phyloP scores from a whole-genome alignment of 2,888 invertebrate species.

The Polydrusus pterygomalis region DNA sequence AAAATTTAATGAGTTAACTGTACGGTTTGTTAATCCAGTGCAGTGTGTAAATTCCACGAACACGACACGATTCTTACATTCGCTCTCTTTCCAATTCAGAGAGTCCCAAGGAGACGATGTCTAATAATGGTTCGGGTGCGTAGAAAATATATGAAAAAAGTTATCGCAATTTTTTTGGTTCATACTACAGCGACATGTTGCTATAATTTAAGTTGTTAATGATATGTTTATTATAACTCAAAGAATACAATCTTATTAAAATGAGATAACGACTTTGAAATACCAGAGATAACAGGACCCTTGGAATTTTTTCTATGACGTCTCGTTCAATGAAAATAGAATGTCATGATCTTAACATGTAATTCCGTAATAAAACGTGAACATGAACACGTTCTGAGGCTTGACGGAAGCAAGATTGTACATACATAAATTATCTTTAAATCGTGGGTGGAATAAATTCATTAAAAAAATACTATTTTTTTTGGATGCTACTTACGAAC shows the following conservation, averaged over 20 bases:
- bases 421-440: neutral
- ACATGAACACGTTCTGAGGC: neutral
- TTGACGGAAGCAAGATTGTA: neutral
- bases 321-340: constrained; percentile 5
- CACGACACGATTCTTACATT: constrained; percentile 1
- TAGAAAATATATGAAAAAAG: neutral
- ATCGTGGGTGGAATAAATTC: neutral
- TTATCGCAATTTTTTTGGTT: neutral
- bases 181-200: neutral
- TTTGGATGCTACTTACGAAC: constrained; percentile 65
- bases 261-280: neutral
- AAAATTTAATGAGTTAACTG: constrained; percentile 8
- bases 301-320: neutral
- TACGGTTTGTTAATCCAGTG: neutral
- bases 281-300: neutral
- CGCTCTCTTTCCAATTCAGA: neutral
- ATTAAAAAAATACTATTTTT: constrained; percentile 18
- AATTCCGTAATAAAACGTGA: constrained; percentile 1
- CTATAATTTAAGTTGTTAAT: neutral
- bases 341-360: neutral
- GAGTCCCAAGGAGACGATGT: neutral
- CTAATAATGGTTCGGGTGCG: neutral
- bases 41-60: too few species aligned
- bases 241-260: neutral
- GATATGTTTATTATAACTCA: neutral